Evolutionary conservation across 2,888 invertebrate species (phyloP).

Genomic region (Arctia plantaginis): DNA sequence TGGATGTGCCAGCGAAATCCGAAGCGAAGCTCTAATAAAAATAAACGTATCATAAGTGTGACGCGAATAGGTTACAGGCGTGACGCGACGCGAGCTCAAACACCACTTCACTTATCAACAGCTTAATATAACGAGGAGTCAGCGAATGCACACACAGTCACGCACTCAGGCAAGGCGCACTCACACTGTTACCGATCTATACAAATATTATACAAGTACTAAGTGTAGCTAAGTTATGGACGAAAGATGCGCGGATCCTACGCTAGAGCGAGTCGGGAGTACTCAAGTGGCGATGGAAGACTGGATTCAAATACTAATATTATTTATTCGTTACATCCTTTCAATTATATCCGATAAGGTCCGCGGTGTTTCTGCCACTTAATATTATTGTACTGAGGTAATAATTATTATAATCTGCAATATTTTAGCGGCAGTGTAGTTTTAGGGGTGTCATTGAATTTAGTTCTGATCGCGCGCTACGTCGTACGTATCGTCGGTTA

Average conservation of each 20-base stretch:
- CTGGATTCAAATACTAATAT: constrained; percentile 63
- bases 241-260: constrained; percentile 69
- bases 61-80: constrained; percentile 16
- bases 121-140: constrained; percentile 48
- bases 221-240: constrained; percentile 73
- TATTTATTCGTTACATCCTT: constrained; percentile 45
- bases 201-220: constrained; percentile 70
- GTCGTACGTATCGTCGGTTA: constrained; percentile 2
- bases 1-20: constrained; percentile 62
- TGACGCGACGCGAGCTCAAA: constrained; percentile 27
- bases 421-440: constrained; percentile 61
- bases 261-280: constrained; percentile 46
- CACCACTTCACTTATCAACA: not conserved
- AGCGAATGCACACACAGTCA: constrained; percentile 54
- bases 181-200: constrained; percentile 50
- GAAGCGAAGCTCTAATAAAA: constrained; percentile 52
- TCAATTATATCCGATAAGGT: constrained; percentile 42
- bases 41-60: constrained; percentile 44
- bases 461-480: constrained; percentile 20
- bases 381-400: constrained; percentile 61
- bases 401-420: constrained; percentile 44
- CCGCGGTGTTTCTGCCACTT: constrained; percentile 58
- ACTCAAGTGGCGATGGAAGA: constrained; percentile 69
- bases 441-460: constrained; percentile 17
- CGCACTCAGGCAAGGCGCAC: constrained; percentile 41